Conservation (phyloP, 2,113 vertebrate genomes). For the Caretta caretta region DNA sequence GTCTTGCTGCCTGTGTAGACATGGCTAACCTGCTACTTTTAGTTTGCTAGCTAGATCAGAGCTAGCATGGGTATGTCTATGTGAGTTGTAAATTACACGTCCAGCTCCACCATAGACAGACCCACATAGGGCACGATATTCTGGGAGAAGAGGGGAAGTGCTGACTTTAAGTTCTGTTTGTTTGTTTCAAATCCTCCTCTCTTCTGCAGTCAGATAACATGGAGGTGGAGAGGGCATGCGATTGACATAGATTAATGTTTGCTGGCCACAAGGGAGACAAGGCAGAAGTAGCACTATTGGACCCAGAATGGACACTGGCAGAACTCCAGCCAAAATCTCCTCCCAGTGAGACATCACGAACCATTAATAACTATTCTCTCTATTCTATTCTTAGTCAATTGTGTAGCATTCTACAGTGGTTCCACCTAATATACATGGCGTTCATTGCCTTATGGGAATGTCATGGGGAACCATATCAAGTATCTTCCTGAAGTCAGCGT, state of each 20-base stretch:
- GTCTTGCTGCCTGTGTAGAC: neutral
- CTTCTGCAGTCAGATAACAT: conserved; percentile 40
- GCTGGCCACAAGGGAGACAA: conserved; percentile 42
- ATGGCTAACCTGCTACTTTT: neutral
- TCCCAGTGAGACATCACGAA: conserved; percentile 63
- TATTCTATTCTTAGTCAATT: conserved; percentile 65
- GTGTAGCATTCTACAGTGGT: conserved; percentile 49
- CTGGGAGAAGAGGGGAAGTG: conserved; percentile 53
- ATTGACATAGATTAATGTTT: conserved; percentile 44
- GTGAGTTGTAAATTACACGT: neutral
- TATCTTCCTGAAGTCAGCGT: conserved; percentile 24
- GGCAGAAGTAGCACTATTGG: conserved; percentile 53
- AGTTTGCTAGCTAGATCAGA: neutral
- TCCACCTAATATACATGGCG: conserved; percentile 44
- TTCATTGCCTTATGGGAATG: neutral
- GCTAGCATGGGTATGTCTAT: neutral
- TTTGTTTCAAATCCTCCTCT: conserved; percentile 8
- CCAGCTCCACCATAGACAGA: neutral
- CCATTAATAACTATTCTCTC: conserved; percentile 67
- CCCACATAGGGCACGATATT: conserved; percentile 1
- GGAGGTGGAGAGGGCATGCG: conserved; percentile 63
- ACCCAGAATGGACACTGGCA: conserved; percentile 63
- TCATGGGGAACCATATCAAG: conserved; percentile 35
- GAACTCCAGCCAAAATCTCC: conserved; percentile 55
- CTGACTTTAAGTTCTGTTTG: neutral